These are phyloP conservation scores for Tapirus terrestris DNA, from an alignment of 2,113 vertebrate genomes.

Conservation along the genomic window DNA sequence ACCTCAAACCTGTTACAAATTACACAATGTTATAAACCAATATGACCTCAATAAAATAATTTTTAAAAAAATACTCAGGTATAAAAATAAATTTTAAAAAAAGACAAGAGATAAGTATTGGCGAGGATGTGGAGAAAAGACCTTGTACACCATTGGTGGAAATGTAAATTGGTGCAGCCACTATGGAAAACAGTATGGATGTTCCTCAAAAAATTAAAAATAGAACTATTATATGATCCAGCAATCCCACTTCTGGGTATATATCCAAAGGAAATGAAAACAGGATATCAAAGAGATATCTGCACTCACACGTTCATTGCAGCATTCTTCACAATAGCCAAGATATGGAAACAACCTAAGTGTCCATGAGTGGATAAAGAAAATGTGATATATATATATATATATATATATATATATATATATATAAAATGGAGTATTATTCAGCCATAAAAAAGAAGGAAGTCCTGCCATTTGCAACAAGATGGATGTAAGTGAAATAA, in stretches of 20 bases:
- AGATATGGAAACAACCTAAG: background rate
- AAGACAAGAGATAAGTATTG: background rate
- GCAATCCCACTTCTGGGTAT: background rate
- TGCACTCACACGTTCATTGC: background rate
- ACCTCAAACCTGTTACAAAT: background rate
- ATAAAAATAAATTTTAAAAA: no score
- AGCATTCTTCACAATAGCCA: background rate
- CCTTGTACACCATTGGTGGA: background rate
- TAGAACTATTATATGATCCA: background rate
- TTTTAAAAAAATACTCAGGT: no score
- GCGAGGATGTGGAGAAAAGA: background rate
- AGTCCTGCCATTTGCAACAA: background rate
- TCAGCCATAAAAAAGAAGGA: background rate
- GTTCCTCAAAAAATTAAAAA: background rate
- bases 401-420: background rate
- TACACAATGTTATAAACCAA: no score
- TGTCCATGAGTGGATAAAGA: background rate
- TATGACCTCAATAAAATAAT: no score
- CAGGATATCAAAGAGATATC: background rate
- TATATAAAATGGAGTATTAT: background rate
- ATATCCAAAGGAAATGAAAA: background rate
- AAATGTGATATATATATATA: background rate
- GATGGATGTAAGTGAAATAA: background rate
- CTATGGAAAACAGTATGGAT: background rate
- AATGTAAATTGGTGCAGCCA: background rate